Percentiles rank a stretch among this genome's conserved stretches.
These are phyloP conservation scores for Lerista edwardsae DNA, from an alignment of 2,797 vertebrate species.

Conservation along the genomic window DNA sequence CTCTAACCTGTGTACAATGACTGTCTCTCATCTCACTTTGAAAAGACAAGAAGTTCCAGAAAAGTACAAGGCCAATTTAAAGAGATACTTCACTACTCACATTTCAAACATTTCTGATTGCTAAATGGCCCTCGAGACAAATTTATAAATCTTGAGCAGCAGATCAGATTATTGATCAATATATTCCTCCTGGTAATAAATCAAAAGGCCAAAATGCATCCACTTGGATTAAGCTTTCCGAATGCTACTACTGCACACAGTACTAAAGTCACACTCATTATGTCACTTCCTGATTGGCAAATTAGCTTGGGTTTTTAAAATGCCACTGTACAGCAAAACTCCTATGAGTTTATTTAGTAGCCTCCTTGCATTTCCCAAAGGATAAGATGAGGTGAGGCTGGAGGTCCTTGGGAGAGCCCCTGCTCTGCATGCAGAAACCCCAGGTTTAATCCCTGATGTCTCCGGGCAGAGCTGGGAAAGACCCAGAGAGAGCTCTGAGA, in stretches of 20 bases:
- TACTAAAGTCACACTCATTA: neutral
- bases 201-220: neutral
- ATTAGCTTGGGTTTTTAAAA: neutral
- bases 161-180: neutral
- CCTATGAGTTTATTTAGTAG: neutral
- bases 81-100: neutral
- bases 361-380: neutral
- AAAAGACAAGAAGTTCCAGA: neutral
- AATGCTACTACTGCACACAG: neutral
- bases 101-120: neutral
- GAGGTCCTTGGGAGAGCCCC: too few relatives aligned
- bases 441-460: too few relatives aligned
- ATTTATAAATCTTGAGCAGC: neutral
- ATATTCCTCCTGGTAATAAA: neutral
- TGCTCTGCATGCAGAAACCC: too few relatives aligned
- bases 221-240: neutral
- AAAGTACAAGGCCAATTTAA: neutral
- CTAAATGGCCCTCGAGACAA: neutral
- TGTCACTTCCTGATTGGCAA: neutral
- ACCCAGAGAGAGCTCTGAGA: too few relatives aligned
- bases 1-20: too few relatives aligned
- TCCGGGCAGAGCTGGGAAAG: too few relatives aligned
- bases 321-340: too few relatives aligned
- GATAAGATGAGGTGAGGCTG: neutral
- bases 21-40: too few relatives aligned